Evolutionary conservation across 2,797 vertebrate species (phyloP), one percentile per base, ranked within the genome.

Genomic region (Xiphophorus birchmanni): DNA sequence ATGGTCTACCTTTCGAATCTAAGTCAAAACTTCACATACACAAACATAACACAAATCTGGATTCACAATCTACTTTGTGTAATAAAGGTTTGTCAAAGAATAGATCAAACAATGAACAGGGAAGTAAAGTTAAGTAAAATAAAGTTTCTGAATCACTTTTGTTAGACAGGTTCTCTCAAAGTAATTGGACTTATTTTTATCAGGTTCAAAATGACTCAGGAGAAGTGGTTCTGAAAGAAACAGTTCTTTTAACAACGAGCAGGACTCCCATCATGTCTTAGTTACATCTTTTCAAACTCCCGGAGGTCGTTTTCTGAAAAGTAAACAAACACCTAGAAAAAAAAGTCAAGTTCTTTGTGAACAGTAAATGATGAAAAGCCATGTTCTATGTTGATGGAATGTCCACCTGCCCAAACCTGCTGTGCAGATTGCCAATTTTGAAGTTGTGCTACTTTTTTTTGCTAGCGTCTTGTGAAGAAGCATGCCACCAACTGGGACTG

Each of bases 201-300:
- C 50, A 75, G 37, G 85, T 80, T 79, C 81, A 74, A 89, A 91
- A 92, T 88, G 82, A 86, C 84, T 90, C 82, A 78, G 65, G 77
- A 85, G 80, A 77, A 83, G 79, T 45, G 78, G 58, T 63, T 83
- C 84, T 79, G 67, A 77, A 90, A 47, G 48, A 88, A 89, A 88
- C 79, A 85, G 32, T 86, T 76, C 40, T 90, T 87, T 89, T 85
- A 88, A 91, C 85, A 93, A 88, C 77, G 80, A 84, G 77, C 76
- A 87, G 76, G 85, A 86, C 78, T 87, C 87, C 40, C 84, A 78
- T 72, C 80, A 81, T 87, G 87, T 74, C 60, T 84, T 86, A 78
- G 74, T 77, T 85, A 40, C 67, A 74, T 82, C 72, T 63, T 72
- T 44, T 84, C 74, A 91, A 90, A 89, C 58, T 80, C 69, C 63